Percentiles rank a stretch among this genome's conserved stretches.
Evolutionary conservation across 2,797 vertebrate species (phyloP).

Genomic region (Rhadinocentrus ornatus): DNA sequence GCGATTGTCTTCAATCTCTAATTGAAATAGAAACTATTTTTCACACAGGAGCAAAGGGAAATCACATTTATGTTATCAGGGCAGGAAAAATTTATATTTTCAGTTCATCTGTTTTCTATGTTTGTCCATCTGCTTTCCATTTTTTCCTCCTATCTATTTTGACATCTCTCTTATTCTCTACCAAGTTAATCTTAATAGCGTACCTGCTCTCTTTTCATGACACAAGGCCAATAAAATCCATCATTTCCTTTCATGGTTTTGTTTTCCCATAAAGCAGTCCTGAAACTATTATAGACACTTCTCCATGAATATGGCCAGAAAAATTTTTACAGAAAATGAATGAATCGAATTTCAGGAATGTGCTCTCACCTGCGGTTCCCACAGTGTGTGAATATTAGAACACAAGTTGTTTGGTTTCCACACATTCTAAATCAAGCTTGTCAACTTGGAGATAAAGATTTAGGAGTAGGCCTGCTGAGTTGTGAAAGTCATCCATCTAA

Average conservation of each 20-base stretch:
- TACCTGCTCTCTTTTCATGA: conserved; percentile 24
- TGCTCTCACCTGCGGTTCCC: conserved; percentile 21
- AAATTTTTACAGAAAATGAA: conserved; percentile 41
- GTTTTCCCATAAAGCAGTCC: conserved; percentile 41
- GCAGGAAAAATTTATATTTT: conserved; percentile 15
- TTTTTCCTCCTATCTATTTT: conserved; percentile 12
- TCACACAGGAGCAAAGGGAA: conserved; percentile 22
- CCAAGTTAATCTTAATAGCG: conserved; percentile 17
- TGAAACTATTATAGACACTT: conserved; percentile 55
- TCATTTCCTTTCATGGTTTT: conserved; percentile 34
- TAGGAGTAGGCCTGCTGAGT: conserved; percentile 51
- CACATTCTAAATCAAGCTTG: conserved; percentile 68
- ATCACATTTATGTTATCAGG: conserved; percentile 17
- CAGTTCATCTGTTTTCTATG: conserved; percentile 30
- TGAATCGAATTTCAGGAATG: conserved; percentile 56
- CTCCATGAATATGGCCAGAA: conserved; percentile 16
- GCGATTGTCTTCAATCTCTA: not conserved
- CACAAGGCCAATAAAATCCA: conserved; percentile 37
- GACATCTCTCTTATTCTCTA: conserved; percentile 25
- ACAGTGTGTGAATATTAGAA: conserved; percentile 20
- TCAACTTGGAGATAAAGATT: conserved; percentile 69
- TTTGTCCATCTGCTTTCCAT: conserved; percentile 40
- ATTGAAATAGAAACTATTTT: conserved; percentile 22
- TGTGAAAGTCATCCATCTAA: conserved; percentile 71
- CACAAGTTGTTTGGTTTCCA: conserved; percentile 50